Evolutionary conservation across 2,797 vertebrate species (phyloP), one percentile per base, ranked within the genome.

Genomic region (Oreortyx pictus): DNA sequence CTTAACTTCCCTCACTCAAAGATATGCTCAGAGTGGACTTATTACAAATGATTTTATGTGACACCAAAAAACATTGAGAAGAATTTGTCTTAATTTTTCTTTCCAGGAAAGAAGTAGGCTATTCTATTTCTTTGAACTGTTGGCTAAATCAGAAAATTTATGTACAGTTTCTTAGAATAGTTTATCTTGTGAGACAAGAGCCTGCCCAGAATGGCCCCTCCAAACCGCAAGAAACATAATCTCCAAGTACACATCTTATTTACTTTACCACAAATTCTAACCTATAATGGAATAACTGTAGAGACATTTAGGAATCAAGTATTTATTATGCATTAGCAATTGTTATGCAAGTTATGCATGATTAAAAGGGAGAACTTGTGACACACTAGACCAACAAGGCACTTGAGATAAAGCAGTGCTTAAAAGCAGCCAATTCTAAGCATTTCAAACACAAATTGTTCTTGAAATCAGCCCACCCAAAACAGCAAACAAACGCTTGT

Each of bases 361-460:
- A 35, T 72, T 47, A 87, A 95, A 95, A 92, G 17, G 22, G 35
- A 91, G 39, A 43, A 39, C 16, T 25, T 85, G 41, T 56, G 29
- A 71, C 33, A 68, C 0, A 2, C 39, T 52, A 43, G 24, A 89
- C 25, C 54, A 64, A 70, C 5, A 47, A 6, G 73, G 50, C n/a
- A 41, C 64, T 73, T 66, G 67, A 90, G 35, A 82, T 46, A 81
- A 70, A 86, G 41, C 33, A 73, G 27, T 41, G 43, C 59, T 89
- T 29, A 87, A n/a, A 92, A 60, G n/a, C 14, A 80, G 68, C 12
- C 24, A 73, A 59, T 3, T 20, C n/a, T 68, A 43, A 60, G 67
- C 39, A 89, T 82, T 92, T 88, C 41, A 84, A 89, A 76, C 29
- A 73, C 19, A 90, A 66, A 70, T 64, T 18, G 59, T 60, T 71